Percentiles rank a stretch among this genome's conserved stretches.
phyloP scores from a whole-genome alignment of 1,140 invertebrate species.

The Drosophila truncata region DNA sequence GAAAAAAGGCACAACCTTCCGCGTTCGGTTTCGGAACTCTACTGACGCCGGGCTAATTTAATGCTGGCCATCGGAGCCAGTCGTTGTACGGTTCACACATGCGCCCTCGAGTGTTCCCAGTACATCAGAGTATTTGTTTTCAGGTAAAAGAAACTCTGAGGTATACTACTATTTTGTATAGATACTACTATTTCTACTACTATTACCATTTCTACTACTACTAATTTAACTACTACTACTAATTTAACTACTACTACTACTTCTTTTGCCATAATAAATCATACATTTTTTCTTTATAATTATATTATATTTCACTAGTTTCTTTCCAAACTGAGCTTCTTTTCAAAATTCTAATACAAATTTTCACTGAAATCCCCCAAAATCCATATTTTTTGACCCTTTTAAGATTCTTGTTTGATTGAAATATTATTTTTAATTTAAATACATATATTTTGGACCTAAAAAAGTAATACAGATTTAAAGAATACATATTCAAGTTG shows the following conservation, averaged over 20 bases:
- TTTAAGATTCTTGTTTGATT: not conserved
- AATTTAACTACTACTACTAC: conserved; percentile 11
- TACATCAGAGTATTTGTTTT: conserved; percentile 33
- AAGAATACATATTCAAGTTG: not conserved
- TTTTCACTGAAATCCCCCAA: too few relatives aligned
- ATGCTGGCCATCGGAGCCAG: conserved; percentile 20
- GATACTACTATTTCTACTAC: conserved; percentile 18
- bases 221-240: conserved; percentile 15
- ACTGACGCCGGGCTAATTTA: conserved; percentile 69
- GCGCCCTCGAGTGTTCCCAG: conserved; percentile 42
- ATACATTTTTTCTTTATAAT: too few relatives aligned
- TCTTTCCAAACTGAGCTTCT: too few relatives aligned
- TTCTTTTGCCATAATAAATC: not conserved
- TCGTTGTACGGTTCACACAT: conserved; percentile 40
- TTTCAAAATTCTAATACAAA: too few relatives aligned
- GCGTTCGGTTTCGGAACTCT: conserved; percentile 52
- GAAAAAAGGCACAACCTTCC: conserved; percentile 48
- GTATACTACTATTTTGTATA: not conserved
- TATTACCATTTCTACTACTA: conserved; percentile 2
- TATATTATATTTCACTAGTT: too few relatives aligned
- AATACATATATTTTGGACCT: not conserved
- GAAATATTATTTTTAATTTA: not conserved
- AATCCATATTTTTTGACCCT: too few relatives aligned
- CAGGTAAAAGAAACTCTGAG: conserved; percentile 28
- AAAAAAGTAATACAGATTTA: conserved; percentile 1